Evolutionary conservation across 2,113 vertebrate species (phyloP), one percentile per base, ranked within the genome.

Genomic region (Notarius lentiginosus): DNA sequence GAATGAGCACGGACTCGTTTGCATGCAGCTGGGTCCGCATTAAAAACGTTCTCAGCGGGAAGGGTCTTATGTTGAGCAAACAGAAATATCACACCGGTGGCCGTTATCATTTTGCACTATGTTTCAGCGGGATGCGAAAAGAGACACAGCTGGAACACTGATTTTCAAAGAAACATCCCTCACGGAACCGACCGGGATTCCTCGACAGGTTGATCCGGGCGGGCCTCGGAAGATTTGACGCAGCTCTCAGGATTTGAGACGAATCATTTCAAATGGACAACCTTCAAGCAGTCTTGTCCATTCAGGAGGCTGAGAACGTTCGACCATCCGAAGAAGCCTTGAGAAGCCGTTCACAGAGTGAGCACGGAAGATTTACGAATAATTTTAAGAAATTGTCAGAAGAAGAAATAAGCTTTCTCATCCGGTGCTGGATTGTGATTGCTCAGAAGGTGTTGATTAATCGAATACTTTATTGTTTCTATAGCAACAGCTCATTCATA

Each of bases 11-110:
- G 27, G 81, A 56, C 85, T 87, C 84, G 82, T 89, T 87, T 84
- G 88, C 86, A 89, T 90, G 88, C 76, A 47, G 73, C 83, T 80
- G 66, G 41, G 47, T 27, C 41, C 17, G 24, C 84, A 88, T 88
- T 87, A 87, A 88, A 80, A 77, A 87, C 75, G 82, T 80, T 90
- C 87, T 90, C 86, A 87, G 79, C 70, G 84, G 86, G 70, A 84
- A 84, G 75, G 76, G 83, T 56, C 72, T 87, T 79, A 83, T 84
- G 83, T 83, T 82, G 82, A 86, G 58, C 89, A 87, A 87, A 89
- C 87, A 89, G 63, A 89, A 91, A 86, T 85, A 83, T 87, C 75
- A 86, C 83, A 84, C 79, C 49, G 20, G 83, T 49, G 66, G 34
- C 27, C 30, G 41, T 86, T 83, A 85, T 53, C 49, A 53, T 63